Base-by-base conservation (phyloP, 2,797 vertebrate genomes). In the Calcarius lapponicus region DNA sequence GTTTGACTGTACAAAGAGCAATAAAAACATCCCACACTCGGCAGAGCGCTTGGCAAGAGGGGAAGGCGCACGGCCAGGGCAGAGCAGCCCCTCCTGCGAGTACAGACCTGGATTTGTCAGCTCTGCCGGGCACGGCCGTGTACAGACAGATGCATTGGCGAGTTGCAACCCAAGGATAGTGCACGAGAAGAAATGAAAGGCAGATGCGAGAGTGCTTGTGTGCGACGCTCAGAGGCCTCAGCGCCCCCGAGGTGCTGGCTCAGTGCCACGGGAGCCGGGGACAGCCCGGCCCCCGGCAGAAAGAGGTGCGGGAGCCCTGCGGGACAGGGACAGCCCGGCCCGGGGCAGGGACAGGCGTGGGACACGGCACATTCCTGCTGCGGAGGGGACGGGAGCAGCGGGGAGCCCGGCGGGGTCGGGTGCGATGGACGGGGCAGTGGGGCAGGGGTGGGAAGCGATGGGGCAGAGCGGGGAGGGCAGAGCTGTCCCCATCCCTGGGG, bases 71-170 rank as follows among this genome's bases (percentile, higher is more conserved):
- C 32, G 15, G 22, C 78, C 75, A n/a, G 78, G 14, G 6, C 13
- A 11, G 4, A 54, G 19, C 76, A 75, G 96, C 75, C 45, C 89
- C 92, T 95, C 94, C 89, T 65, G 86, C 78, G 73, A 57, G 54
- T 61, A 47, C 75, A 91, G 80, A 94, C 81, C 81, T 94, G 80
- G 85, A 53, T 95, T 90, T 76, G 76, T 18, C 25, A 56, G 54
- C 56, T 36, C 65, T 86, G 78, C 40, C 64, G 88, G n/a, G 94
- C 43, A n/a, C 93, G 95, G 95, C 78, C 61, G 21, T 43, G 93
- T 96, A 95, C 96, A 87, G 80, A 93, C 95, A 96, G 84, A 69
- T 69, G 94, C 97, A 91, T 90, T 75, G 88, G 96, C 96, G 92
- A 97, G 93, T 91, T 91, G 95, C 96, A 70, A 72, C 86, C 88